A percentile compares a stretch with the other conserved stretches of the same genome.
Evolutionary conservation across 2,797 vertebrate species (phyloP).

Genomic region (Sciurus vulgaris): DNA sequence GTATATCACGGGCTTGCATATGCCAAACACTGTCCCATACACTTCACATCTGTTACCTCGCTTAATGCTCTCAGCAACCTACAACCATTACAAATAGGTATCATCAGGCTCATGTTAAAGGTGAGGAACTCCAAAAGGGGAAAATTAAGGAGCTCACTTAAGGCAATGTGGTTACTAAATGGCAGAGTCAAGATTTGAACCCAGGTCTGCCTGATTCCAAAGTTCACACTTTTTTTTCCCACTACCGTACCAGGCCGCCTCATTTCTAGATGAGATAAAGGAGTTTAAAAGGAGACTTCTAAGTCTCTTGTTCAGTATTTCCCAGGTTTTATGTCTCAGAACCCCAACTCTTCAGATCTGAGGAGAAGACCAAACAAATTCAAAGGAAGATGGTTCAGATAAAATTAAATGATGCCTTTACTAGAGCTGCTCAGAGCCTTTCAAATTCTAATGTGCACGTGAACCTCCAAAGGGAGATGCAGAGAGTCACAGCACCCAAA

Average conservation of each 20-base stretch:
- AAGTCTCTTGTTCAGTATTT: background rate
- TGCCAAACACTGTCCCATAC: background rate
- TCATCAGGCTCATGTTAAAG: background rate
- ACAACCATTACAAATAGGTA: background rate
- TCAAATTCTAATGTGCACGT: background rate
- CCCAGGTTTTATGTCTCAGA: background rate
- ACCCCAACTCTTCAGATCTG: background rate
- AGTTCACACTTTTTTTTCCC: background rate
- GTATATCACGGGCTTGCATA: background rate
- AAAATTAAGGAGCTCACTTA: slow-evolving; percentile 10
- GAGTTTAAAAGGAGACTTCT: background rate
- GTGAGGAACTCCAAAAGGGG: background rate
- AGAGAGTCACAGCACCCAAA: background rate
- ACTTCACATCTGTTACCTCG: background rate
- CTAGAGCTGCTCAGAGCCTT: background rate
- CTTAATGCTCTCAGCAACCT: background rate
- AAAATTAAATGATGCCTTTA: slow-evolving; percentile 1
- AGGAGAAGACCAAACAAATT: background rate
- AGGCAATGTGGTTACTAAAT: background rate
- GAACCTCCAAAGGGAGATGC: background rate
- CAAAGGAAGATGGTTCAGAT: slow-evolving; percentile 30
- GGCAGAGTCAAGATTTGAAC: background rate
- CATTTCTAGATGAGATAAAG: background rate
- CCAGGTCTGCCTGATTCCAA: background rate
- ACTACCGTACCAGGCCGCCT: background rate